Conservation (phyloP, 2,113 vertebrate genomes). For the Alectura lathami region DNA sequence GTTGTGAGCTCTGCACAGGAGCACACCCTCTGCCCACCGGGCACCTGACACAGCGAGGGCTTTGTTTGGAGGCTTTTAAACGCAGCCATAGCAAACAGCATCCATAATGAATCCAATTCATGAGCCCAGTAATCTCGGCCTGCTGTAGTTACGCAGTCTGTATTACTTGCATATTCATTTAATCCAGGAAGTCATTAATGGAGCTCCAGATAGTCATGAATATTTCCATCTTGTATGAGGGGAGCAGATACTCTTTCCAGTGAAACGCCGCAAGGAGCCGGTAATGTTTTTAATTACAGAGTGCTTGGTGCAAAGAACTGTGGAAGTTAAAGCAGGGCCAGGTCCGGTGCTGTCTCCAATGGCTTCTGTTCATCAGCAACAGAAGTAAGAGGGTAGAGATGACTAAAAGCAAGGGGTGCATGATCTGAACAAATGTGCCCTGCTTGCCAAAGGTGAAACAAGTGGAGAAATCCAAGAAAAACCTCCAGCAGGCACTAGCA, state of each 20-base stretch:
- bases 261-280: not conserved
- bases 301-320: not conserved
- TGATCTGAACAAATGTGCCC: not conserved
- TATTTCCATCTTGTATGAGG: not conserved
- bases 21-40: not conserved
- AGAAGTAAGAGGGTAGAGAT: not conserved
- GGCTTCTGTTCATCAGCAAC: not conserved
- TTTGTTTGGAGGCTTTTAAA: not conserved
- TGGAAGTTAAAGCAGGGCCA: not conserved
- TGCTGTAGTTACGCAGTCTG: not conserved
- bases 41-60: not conserved
- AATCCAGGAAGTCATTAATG: slow-evolving; percentile 11
- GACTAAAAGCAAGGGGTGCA: not conserved
- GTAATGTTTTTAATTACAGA: slow-evolving; percentile 70
- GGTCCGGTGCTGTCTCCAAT: not conserved
- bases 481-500: not conserved
- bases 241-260: slow-evolving; percentile 21
- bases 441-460: not conserved
- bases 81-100: not conserved
- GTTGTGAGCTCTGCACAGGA: not conserved
- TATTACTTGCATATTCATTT: not conserved
- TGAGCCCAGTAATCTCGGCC: not conserved
- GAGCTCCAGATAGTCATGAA: slow-evolving; percentile 6
- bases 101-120: not conserved
- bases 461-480: not conserved